phyloP scores from a whole-genome alignment of 2,888 invertebrate genomes.

The Lottia gigantea region DNA sequence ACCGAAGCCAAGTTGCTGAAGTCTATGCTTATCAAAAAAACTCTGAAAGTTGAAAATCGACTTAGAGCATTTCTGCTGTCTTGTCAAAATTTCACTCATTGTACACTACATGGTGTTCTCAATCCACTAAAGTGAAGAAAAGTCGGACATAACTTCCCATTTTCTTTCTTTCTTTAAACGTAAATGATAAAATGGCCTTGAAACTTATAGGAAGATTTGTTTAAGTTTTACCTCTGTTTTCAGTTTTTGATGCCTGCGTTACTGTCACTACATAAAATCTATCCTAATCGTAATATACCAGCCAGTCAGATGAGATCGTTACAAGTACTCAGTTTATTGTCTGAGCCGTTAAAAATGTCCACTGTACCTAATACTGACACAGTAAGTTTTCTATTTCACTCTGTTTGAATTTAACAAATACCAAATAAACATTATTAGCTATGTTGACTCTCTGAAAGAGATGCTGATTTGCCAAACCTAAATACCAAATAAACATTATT shows the following conservation, averaged over 20 bases:
- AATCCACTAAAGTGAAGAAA: neutral
- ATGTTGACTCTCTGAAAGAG: too few species aligned
- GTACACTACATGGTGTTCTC: neutral
- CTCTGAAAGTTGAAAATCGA: neutral
- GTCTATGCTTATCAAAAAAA: too few species aligned
- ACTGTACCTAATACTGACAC: slow-evolving; percentile 95
- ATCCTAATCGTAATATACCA: slow-evolving; percentile 87
- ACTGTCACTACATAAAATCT: slow-evolving; percentile 87
- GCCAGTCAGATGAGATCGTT: slow-evolving; percentile 89
- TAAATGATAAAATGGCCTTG: too few species aligned
- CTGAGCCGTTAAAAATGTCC: slow-evolving; percentile 92
- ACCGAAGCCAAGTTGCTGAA: too few species aligned
- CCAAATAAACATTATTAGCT: too few species aligned
- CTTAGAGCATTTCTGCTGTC: neutral
- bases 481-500: too few species aligned
- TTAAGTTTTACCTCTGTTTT: neutral
- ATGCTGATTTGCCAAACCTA: too few species aligned
- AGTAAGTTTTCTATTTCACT: slow-evolving; percentile 46
- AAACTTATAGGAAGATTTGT: too few species aligned
- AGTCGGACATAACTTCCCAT: neutral
- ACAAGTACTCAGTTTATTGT: slow-evolving; percentile 83
- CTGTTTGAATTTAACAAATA: too few species aligned
- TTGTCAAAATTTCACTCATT: neutral
- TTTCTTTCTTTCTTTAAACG: neutral
- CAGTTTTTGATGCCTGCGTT: slow-evolving; percentile 80